Base-by-base conservation (phyloP, 2,113 vertebrate species). In the Recurvirostra avosetta region DNA sequence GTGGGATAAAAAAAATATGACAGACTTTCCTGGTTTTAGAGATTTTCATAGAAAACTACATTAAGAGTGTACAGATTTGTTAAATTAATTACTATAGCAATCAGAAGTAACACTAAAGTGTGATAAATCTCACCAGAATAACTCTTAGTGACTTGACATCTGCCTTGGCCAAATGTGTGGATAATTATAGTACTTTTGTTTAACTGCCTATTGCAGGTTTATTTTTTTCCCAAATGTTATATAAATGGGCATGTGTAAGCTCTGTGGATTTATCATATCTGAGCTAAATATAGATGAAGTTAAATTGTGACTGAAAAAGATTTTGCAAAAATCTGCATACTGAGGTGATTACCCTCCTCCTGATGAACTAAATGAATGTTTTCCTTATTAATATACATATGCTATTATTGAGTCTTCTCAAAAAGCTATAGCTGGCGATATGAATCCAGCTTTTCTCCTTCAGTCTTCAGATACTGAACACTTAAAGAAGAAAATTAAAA, bases 371-470 rank as follows among this genome's bases (percentile, higher is more conserved):
- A 95, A 94, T 90, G 18, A 75, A 36, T 75, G 56, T 72, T 90
- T 86, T 74, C 63, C 77, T 94, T 76, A 94, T 89, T 94, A 93
- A 95, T 95, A 92, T 77, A 71, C 23, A 90, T 82, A 50, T 50
- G 41, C 7, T 85, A 58, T 92, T 94, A 93, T 61, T 83, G 67
- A 95, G 30, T 27, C 25, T 89, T 34, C 11, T 55, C 43, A 66
- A 80, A 89, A 90, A 78, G 32, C n/a, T 66, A 17, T 43, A 83
- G 71, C 9, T 86, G 66, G 34, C 36, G 30, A 27, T 36, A 74
- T 8, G 15, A 71, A 62, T 32, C 26, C 22, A 92, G 9, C 16
- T 80, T 94, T 63, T 15, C 27, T 93, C 38, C 71, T 61, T 85
- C 50, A 45, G 34, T 34, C 34, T 70, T 19, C 43, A 92, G 43